Base-by-base conservation (phyloP, 1,140 invertebrate genomes). In the Campoletis sonorensis region DNA sequence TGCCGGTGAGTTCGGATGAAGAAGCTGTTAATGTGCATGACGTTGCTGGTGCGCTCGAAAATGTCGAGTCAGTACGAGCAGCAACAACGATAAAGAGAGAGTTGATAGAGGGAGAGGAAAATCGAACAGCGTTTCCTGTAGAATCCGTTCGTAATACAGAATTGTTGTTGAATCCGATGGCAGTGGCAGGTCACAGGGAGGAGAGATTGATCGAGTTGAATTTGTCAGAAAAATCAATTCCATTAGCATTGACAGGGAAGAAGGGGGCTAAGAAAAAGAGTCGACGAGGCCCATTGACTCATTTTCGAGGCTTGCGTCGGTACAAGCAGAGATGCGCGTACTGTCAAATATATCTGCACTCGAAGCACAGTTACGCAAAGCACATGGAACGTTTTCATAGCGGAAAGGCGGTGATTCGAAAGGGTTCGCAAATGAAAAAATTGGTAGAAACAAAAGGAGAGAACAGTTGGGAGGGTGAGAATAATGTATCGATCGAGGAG, bases 331-430 rank as follows among this genome's bases (percentile, higher is more conserved):
- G 90, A 8, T 92, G 91, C 58, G 33, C 64, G 0, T 79, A 90
- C 45, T 92, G 91, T 76, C 87, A 88, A 37, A 89, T 92, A 21
- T 83, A 87, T 79, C 54, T 92, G 15, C 91, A 91, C 71, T 92
- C 91, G 1, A 92, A 92, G 40, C 68, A 81, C 0, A 82, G 88
- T 0, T 92, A 87, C 30, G 21, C 80, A 0, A 89, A 90, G 7
- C 91, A 92, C 72, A 91, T 91, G 87, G 84, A 87, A 21, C 83
- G 88, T 37, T 92, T 90, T 75, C 91, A 92, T 75, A 82, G 76
- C 8, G 75, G 86, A 76, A 79, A 80, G 78, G 40, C 5, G 40
- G 11, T 45, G 11, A 13, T 45, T 45, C 13, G 5, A 11, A 45
- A 45, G 40, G 3, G 40, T 45, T 45, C 11, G 13, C 40, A 11